These are phyloP conservation scores for Paratilapia polleni DNA, from an alignment of 2,113 vertebrate genomes.

Conservation along the genomic window DNA sequence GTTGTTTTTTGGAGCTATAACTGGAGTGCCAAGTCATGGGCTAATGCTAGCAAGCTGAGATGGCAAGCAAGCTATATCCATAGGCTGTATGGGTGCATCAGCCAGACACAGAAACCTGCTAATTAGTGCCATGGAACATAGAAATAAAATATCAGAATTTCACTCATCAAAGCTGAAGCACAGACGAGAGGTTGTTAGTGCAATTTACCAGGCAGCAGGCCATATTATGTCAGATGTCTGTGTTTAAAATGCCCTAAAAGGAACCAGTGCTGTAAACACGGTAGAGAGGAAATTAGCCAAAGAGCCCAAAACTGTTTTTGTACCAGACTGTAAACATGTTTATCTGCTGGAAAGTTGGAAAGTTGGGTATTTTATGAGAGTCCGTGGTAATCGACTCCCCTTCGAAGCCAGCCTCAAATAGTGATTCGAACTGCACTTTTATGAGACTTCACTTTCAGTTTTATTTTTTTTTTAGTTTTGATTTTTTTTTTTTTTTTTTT, in stretches of 20 bases:
- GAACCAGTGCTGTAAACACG: neutral
- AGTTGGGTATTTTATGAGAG: neutral
- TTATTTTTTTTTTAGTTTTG: neutral
- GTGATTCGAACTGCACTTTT: neutral
- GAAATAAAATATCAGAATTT: neutral
- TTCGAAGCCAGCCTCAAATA: neutral
- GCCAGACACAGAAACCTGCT: too few relatives aligned
- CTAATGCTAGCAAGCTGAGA: neutral
- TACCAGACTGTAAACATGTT: slow-evolving; percentile 1
- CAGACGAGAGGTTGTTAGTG: neutral
- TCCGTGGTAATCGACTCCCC: neutral
- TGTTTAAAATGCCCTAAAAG: neutral
- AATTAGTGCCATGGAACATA: too few relatives aligned
- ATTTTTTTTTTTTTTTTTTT: too few relatives aligned
- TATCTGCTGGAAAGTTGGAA: neutral
- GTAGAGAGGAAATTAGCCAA: slow-evolving; percentile 2
- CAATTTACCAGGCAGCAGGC: neutral
- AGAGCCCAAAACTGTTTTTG: slow-evolving; percentile 1
- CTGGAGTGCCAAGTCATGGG: too few relatives aligned
- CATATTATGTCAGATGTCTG: neutral
- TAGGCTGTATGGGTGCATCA: neutral
- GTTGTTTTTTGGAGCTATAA: too few relatives aligned
- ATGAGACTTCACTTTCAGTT: neutral
- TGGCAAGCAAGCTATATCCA: neutral
- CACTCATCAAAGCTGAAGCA: neutral